Evolutionary conservation across 1,140 invertebrate genomes (phyloP).

Genomic region (Zophobas morio): DNA sequence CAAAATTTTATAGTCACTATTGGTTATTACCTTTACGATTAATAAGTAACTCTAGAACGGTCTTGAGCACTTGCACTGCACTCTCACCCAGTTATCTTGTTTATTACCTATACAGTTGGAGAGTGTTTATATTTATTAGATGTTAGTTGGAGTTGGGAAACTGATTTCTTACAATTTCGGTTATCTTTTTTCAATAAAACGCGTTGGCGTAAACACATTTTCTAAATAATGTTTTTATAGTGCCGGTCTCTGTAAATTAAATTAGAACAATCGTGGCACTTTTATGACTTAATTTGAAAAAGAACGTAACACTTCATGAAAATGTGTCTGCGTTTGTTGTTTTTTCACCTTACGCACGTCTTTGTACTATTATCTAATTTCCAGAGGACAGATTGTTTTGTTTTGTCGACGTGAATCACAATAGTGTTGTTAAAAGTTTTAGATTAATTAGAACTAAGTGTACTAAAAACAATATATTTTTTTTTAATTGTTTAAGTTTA

Average conservation of each 20-base stretch:
- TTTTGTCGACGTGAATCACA: too few relatives aligned
- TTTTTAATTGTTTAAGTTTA: too few relatives aligned
- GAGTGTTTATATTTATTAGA: conserved; percentile 35
- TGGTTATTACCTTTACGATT: background rate
- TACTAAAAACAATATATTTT: too few relatives aligned
- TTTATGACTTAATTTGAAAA: conserved; percentile 17
- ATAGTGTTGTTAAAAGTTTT: too few relatives aligned
- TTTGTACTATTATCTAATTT: background rate
- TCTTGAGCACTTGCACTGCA: too few relatives aligned
- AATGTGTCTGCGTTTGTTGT: conserved; percentile 1
- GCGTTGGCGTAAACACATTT: conserved; percentile 1
- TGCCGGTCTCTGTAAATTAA: background rate
- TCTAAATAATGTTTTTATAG: background rate
- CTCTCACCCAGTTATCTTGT: background rate
- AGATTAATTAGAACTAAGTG: too few relatives aligned
- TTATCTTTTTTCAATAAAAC: conserved; percentile 34
- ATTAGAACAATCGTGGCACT: background rate
- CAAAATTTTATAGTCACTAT: background rate
- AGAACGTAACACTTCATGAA: background rate
- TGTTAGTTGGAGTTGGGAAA: conserved; percentile 15
- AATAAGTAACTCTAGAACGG: too few relatives aligned
- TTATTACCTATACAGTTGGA: conserved; percentile 23
- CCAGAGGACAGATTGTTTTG: too few relatives aligned
- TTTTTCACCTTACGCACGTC: background rate
- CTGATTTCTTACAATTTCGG: conserved; percentile 14